Evolutionary conservation across 2,113 vertebrate species (phyloP), one percentile per base, ranked within the genome.

Genomic region (Pedetes capensis): DNA sequence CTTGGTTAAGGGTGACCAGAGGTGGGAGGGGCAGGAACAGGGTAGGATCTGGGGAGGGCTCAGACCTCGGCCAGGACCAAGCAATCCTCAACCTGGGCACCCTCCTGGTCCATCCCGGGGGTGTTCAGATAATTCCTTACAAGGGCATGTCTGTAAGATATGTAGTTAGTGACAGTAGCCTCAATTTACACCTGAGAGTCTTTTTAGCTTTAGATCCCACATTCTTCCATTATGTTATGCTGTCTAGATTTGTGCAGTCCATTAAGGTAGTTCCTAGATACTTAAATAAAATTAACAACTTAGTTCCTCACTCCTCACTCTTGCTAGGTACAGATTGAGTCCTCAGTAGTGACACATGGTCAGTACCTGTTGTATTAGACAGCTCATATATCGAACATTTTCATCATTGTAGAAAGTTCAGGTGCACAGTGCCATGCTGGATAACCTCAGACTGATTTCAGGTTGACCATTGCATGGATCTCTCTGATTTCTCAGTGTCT

Each of bases 281-380:
- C 55, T 83, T 53, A 87, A 61, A 63, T 53, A 92, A 80, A 92
- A 29, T 79, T 51, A 68, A 63, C n/a, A 92, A 42, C 37, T 92
- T 53, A 90, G 17, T 68, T 53, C 37, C 53, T 92, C 34, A 78
- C 13, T 53, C n/a, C 53, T 92, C 34, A 78, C 13, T 53, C n/a
- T 42, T 92, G 20, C 13, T 47, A 74, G 39, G 20, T 11, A 84
- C 32, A 63, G 88, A 93, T 93, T 29, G 68, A 47, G 47, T 87
- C 23, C 20, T 93, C 27, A 74, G 0, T 59, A 55, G n/a, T 37
- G 11, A 82, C 12, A 63, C 68, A 17, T 81, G 25, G 2, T 53
- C 83, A 78, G 69, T 78, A 89, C 37, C 25, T 81, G 39, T 51
- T 82, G 9, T 55, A 12, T 55, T 87, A 23, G 47, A 72, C 18